phyloP scores from a whole-genome alignment of 2,113 vertebrate species.

The Gnathonemus echidnorhynchus region DNA sequence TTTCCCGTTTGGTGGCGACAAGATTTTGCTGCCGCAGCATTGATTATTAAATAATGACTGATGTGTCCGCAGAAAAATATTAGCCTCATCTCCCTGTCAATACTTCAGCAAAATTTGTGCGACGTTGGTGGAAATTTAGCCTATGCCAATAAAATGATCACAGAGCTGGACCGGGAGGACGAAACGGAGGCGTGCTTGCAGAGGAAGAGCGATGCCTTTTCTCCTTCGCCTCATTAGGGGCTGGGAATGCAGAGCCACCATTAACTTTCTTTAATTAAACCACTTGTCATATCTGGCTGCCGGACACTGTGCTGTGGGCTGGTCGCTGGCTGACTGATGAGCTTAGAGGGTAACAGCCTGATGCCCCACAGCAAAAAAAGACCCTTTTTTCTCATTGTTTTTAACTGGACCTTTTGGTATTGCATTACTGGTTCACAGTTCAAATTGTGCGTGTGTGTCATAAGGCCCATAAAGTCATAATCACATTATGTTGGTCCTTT shows the following conservation, averaged over 20 bases:
- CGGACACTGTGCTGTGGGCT: constrained; percentile 21
- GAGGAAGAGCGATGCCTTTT: constrained; percentile 10
- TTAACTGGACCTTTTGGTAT: not conserved
- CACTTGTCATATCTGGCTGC: constrained; percentile 37
- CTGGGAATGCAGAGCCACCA: constrained; percentile 29
- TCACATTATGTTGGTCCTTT: not conserved
- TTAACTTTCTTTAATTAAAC: constrained; percentile 41
- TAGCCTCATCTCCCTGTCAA: not conserved
- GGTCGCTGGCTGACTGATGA: constrained; percentile 27
- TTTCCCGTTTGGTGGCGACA: not conserved
- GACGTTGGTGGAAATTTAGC: not conserved
- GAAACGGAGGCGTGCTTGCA: constrained; percentile 2
- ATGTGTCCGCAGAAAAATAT: not conserved
- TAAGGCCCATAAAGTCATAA: no score
- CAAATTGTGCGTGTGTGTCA: not conserved
- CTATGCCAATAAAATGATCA: not conserved
- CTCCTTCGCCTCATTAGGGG: constrained; percentile 22
- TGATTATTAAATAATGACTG: not conserved
- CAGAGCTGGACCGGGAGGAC: not conserved
- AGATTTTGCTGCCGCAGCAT: not conserved
- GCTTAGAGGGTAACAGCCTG: constrained; percentile 16
- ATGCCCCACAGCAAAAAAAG: constrained; percentile 11
- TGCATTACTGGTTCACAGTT: not conserved
- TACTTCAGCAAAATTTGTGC: not conserved
- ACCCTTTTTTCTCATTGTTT: not conserved